These are phyloP conservation scores for cat (Felis catus) DNA, from an alignment of 2,113 vertebrate species.

Conservation along the genomic window DNA sequence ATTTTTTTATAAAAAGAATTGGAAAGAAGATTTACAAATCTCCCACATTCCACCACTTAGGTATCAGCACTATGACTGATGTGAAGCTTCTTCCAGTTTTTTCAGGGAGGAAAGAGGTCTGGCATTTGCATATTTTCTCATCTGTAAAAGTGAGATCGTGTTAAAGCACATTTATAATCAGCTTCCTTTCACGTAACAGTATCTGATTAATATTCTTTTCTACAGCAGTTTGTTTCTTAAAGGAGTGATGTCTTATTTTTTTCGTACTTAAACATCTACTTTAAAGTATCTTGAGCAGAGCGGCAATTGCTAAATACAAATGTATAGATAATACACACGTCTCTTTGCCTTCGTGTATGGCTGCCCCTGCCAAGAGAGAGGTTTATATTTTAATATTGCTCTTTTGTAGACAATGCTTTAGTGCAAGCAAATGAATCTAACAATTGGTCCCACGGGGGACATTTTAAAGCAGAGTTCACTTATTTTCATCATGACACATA, in stretches of 20 bases:
- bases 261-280: conserved; percentile 46
- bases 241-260: conserved; percentile 14
- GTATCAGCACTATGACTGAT: background rate
- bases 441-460: background rate
- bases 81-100: background rate
- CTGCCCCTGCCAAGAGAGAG: background rate
- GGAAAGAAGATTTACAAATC: background rate
- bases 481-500: background rate
- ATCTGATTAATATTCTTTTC: conserved; percentile 48
- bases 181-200: background rate
- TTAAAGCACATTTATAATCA: conserved; percentile 42
- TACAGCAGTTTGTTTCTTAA: conserved; percentile 43
- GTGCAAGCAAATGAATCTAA: conserved; percentile 48
- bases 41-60: background rate
- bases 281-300: conserved; percentile 38
- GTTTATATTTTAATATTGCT: conserved; percentile 53
- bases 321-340: background rate
- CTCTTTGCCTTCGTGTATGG: background rate
- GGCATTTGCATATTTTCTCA: conserved; percentile 39
- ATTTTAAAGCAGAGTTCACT: conserved; percentile 48
- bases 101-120: background rate
- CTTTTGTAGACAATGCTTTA: conserved; percentile 46
- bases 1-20: background rate
- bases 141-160: conserved; percentile 42
- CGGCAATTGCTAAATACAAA: conserved; percentile 48